phyloP scores from a whole-genome alignment of 2,888 invertebrate genomes.

The Onchidella celtica region DNA sequence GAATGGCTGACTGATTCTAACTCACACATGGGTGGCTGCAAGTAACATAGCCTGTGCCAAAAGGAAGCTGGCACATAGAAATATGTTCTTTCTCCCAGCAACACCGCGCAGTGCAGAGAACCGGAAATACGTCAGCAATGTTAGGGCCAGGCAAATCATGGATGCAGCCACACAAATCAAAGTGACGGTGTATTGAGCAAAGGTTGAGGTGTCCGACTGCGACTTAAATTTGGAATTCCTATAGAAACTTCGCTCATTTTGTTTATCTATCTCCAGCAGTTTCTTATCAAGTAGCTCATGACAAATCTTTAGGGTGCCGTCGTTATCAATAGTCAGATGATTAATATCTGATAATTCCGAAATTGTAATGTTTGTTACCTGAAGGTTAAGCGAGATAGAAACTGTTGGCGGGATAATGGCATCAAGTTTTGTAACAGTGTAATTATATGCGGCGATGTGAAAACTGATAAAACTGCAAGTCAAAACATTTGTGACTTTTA shows the following conservation, averaged over 20 bases:
- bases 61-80: constrained; percentile 4
- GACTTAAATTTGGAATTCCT: too few relatives aligned
- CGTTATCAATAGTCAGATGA: neutral
- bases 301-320: constrained; percentile 20
- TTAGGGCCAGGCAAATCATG: neutral
- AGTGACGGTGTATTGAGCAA: constrained; percentile 10
- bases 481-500: too few relatives aligned
- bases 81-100: constrained; percentile 17
- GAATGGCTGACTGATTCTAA: too few relatives aligned
- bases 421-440: too few relatives aligned
- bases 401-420: too few relatives aligned
- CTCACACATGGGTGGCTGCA: neutral
- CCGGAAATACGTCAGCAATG: constrained; percentile 24
- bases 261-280: too few relatives aligned
- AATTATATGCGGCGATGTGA: too few relatives aligned
- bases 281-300: constrained; percentile 6
- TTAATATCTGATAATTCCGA: neutral
- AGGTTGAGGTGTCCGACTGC: too few relatives aligned
- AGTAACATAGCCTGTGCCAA: neutral
- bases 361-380: too few relatives aligned
- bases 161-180: neutral
- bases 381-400: too few relatives aligned
- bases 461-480: too few relatives aligned
- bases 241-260: too few relatives aligned
- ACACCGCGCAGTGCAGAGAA: constrained; percentile 14